These are phyloP conservation scores for Cyaniris semiargus DNA, from an alignment of 2,888 invertebrate genomes.

Conservation along the genomic window DNA sequence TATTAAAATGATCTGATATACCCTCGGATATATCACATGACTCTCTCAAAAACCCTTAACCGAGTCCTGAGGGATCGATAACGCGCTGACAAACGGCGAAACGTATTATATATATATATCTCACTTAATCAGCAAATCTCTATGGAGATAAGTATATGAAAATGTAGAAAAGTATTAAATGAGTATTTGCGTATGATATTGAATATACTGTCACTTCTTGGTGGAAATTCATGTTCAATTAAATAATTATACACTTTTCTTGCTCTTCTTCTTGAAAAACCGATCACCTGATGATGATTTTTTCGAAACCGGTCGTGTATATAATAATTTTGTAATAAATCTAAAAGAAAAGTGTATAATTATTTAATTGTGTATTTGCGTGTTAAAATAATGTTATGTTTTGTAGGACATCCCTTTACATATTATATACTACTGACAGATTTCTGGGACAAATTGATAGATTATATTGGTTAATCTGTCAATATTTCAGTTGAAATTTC, in stretches of 20 bases:
- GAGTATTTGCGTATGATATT: neutral
- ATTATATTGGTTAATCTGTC: neutral
- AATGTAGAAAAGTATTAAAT: neutral
- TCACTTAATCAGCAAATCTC: constrained; percentile 9
- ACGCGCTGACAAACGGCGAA: neutral
- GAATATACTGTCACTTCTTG: too few relatives aligned
- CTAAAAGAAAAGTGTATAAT: too few relatives aligned
- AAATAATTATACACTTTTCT: too few relatives aligned
- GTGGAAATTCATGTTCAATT: too few relatives aligned
- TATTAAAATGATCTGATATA: neutral
- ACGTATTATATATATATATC: neutral
- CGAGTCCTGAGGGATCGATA: constrained; percentile 9
- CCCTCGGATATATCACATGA: neutral
- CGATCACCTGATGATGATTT: too few relatives aligned
- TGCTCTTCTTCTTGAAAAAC: too few relatives aligned
- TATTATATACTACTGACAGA: neutral
- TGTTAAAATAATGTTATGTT: neutral
- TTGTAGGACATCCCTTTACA: neutral
- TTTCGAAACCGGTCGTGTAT: too few relatives aligned
- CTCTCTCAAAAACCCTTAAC: constrained; percentile 14
- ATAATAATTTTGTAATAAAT: too few relatives aligned
- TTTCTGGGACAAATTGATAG: neutral
- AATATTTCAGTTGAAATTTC: too few relatives aligned
- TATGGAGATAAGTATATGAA: neutral
- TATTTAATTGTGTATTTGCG: too few relatives aligned